phyloP scores from a whole-genome alignment of 2,888 invertebrate genomes.

The Megalurothrips usitatus region DNA sequence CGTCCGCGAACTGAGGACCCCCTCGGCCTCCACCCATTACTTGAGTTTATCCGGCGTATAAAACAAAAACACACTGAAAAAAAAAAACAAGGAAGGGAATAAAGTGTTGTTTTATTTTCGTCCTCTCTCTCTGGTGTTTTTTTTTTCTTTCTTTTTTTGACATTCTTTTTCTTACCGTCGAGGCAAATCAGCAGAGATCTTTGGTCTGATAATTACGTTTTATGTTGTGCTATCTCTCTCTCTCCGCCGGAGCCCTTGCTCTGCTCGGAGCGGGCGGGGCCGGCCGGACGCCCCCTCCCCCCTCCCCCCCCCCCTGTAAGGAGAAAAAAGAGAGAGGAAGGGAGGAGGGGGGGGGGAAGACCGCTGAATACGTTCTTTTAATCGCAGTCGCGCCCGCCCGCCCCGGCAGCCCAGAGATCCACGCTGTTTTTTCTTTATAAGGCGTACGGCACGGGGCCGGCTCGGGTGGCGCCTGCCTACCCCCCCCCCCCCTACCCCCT shows the following conservation, averaged over 20 bases:
- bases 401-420: not conserved
- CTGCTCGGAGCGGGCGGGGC: not conserved
- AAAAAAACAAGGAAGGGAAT: not conserved
- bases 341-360: conserved; percentile 44
- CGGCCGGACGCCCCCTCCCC: not conserved
- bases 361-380: conserved; percentile 27
- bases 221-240: conserved; percentile 38
- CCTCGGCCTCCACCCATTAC: no score
- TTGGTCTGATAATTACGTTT: conserved; percentile 18
- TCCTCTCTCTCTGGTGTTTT: conserved; percentile 39
- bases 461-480: not conserved
- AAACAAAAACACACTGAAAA: no score
- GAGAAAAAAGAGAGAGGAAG: conserved; percentile 42
- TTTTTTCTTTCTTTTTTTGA: not conserved
- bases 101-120: not conserved
- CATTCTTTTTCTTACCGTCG: conserved; percentile 45
- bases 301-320: conserved; percentile 41
- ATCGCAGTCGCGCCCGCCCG: not conserved
- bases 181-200: conserved; percentile 42
- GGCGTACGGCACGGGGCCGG: not conserved
- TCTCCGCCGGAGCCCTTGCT: conserved; percentile 41
- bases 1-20: no score
- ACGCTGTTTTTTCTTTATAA: conserved; percentile 16
- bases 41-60: no score
- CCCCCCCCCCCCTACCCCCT: not conserved